phyloP scores from a whole-genome alignment of 2,113 vertebrate species.

The Heterochromis multidens region DNA sequence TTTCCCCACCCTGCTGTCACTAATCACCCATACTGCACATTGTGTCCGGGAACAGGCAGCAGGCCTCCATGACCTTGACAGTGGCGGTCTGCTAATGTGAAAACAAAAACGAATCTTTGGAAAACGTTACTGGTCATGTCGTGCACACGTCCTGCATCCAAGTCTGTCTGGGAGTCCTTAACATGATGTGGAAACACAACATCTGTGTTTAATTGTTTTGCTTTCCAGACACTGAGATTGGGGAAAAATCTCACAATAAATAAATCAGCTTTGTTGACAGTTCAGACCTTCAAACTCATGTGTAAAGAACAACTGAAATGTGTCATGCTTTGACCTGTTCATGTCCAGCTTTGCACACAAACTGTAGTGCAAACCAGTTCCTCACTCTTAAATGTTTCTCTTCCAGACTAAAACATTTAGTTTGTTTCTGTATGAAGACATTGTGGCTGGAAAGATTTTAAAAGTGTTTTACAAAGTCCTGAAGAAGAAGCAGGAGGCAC shows the following conservation, averaged over 20 bases:
- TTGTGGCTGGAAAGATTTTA: background rate
- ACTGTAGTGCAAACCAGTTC: background rate
- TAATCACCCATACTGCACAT: background rate
- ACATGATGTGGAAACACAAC: background rate
- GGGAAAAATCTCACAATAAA: background rate
- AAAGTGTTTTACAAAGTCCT: background rate
- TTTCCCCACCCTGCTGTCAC: fast-evolving
- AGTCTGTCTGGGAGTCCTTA: background rate
- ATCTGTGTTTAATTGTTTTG: background rate
- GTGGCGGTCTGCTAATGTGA: background rate
- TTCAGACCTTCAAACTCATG: background rate
- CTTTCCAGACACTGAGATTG: background rate
- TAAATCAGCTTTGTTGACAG: background rate
- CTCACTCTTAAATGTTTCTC: background rate
- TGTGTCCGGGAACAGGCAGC: background rate
- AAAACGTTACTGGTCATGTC: background rate
- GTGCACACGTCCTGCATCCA: background rate
- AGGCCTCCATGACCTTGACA: background rate
- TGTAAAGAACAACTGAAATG: background rate
- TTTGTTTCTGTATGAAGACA: background rate
- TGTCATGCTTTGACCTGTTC: background rate
- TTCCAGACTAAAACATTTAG: background rate
- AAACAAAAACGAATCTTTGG: background rate
- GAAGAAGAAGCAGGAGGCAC: background rate
- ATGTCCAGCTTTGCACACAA: background rate